These are phyloP conservation scores for Picathartes gymnocephalus DNA, from an alignment of 2,113 vertebrate species.

Conservation along the genomic window DNA sequence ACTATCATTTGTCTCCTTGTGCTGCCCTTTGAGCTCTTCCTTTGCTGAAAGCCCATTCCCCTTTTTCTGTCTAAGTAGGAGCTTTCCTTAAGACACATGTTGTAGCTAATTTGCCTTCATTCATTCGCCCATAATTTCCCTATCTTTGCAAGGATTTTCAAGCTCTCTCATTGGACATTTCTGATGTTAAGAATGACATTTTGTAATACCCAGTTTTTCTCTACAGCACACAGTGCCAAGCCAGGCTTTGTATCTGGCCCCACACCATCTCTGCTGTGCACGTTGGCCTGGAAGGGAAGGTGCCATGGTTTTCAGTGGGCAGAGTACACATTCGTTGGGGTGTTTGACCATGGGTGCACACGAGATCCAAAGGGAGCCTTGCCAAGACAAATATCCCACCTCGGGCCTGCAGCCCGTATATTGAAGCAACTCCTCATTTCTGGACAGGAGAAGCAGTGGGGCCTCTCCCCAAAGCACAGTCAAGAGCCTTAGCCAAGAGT, in stretches of 20 bases:
- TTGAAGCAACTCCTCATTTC: background rate
- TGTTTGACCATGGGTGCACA: background rate
- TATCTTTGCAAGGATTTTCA: background rate
- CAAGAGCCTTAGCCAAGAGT: background rate
- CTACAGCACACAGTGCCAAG: background rate
- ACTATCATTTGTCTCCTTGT: background rate
- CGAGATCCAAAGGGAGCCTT: background rate
- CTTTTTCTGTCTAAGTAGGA: background rate
- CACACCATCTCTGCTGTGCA: background rate
- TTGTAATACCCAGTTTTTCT: background rate
- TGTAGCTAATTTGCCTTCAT: background rate
- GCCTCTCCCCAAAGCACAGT: background rate
- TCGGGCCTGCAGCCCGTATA: background rate
- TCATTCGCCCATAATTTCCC: background rate
- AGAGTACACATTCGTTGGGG: background rate
- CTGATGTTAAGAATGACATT: background rate
- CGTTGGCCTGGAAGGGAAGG: background rate
- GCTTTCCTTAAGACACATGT: background rate
- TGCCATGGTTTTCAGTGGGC: background rate
- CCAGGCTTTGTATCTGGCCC: background rate
- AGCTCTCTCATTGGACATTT: background rate
- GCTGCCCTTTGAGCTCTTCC: background rate
- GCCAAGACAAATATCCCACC: background rate
- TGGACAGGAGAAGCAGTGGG: background rate
- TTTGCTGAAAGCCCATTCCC: background rate